Conservation (phyloP, 2,888 invertebrate species). For the Trachelus tabidus region DNA sequence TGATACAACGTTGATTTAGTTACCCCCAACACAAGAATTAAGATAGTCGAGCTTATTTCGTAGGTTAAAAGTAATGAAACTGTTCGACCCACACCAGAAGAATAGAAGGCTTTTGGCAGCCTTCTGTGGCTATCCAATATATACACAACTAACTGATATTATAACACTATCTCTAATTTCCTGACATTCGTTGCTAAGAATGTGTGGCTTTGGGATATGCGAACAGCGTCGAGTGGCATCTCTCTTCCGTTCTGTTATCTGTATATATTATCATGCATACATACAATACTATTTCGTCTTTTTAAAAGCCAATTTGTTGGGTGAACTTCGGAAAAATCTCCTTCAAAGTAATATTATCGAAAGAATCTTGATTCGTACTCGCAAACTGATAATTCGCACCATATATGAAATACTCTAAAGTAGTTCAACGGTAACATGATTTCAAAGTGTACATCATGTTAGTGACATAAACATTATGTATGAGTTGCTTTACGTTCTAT, state of each 20-base stretch:
- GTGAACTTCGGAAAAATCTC: not conserved
- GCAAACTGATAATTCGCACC: not conserved
- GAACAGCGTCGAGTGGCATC: not conserved
- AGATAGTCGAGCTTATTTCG: constrained; percentile 32
- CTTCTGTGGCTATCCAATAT: constrained; percentile 22
- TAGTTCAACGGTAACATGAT: not conserved
- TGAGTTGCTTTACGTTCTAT: no score
- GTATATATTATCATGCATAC: not conserved
- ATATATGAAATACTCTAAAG: no score
- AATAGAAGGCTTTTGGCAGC: constrained; percentile 21
- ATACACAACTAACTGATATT: constrained; percentile 20
- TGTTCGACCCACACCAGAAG: constrained; percentile 34
- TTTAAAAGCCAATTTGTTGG: not conserved
- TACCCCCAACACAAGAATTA: constrained; percentile 42
- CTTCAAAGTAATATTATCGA: not conserved
- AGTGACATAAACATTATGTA: not conserved
- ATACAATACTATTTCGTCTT: not conserved
- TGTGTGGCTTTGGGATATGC: constrained; percentile 15
- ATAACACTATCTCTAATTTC: constrained; percentile 11
- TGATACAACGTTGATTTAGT: constrained; percentile 47
- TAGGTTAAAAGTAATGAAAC: constrained; percentile 35
- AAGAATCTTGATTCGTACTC: not conserved
- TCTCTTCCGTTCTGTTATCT: not conserved
- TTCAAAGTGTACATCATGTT: not conserved
- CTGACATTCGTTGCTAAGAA: constrained; percentile 11